These are phyloP conservation scores for Hydrotaea cyrtoneurina DNA, from an alignment of 2,888 invertebrate genomes.

Conservation along the genomic window DNA sequence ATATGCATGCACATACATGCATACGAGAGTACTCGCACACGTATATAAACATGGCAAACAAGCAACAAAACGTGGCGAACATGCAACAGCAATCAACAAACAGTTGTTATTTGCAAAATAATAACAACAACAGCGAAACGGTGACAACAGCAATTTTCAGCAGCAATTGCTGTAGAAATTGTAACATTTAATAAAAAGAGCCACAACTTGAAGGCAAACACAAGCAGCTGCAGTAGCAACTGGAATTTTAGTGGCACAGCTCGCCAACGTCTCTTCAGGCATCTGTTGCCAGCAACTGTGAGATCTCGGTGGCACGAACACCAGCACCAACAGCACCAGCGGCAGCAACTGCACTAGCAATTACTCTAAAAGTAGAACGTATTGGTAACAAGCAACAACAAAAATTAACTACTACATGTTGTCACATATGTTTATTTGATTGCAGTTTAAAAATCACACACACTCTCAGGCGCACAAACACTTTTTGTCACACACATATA, in stretches of 20 bases:
- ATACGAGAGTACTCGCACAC: not conserved
- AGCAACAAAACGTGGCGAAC: conserved; percentile 64
- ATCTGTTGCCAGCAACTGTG: no score
- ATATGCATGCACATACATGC: conserved; percentile 32
- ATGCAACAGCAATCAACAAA: conserved; percentile 69
- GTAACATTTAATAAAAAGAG: not conserved
- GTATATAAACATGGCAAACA: conserved; percentile 59
- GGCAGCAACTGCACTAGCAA: not conserved
- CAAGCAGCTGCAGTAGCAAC: not conserved
- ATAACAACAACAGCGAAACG: conserved; percentile 42
- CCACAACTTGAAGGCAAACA: conserved; percentile 36
- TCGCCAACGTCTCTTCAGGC: conserved; percentile 13
- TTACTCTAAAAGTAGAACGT: conserved; percentile 37
- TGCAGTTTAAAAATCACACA: conserved; percentile 53
- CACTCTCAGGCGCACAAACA: not conserved
- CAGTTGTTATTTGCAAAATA: conserved; percentile 63
- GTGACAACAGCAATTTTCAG: conserved; percentile 1
- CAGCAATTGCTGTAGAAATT: conserved; percentile 23
- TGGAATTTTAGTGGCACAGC: conserved; percentile 33
- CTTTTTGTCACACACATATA: not conserved
- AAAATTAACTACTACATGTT: conserved; percentile 63
- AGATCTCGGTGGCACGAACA: no score
- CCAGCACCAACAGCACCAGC: not conserved
- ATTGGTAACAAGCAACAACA: conserved; percentile 36
- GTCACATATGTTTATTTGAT: conserved; percentile 65